These are phyloP conservation scores for Hesperophylax magnus DNA, from an alignment of 1,140 invertebrate genomes.

Conservation along the genomic window DNA sequence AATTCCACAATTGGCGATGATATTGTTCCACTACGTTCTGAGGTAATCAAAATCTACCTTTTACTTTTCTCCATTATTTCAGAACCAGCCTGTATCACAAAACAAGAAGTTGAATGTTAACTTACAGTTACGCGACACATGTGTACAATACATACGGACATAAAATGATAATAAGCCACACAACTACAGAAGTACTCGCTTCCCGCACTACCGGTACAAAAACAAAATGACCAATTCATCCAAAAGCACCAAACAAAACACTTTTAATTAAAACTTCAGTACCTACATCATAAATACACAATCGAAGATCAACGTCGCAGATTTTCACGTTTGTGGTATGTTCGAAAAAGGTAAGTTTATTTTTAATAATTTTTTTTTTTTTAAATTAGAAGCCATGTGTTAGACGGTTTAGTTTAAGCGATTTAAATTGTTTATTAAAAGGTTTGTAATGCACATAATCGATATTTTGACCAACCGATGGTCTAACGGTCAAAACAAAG, in stretches of 20 bases:
- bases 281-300: no score
- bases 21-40: no score
- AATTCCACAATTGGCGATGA: no score
- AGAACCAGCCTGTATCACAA: not conserved
- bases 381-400: conserved; percentile 23
- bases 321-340: no score
- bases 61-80: not conserved
- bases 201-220: no score
- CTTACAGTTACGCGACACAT: conserved; percentile 24
- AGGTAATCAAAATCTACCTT: no score
- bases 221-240: no score
- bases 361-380: conserved; percentile 8
- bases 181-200: no score
- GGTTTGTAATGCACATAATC: not conserved
- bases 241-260: no score
- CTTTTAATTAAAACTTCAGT: no score
- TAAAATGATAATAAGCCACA: no score
- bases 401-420: not conserved
- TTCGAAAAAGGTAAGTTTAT: not conserved
- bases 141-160: conserved; percentile 1
- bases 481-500: conserved; percentile 1
- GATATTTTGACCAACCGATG: not conserved
- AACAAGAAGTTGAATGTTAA: not conserved
- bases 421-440: not conserved
- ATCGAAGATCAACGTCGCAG: no score